These are phyloP conservation scores for Eupristina koningsbergeri DNA, from an alignment of 1,140 invertebrate genomes.

Conservation along the genomic window DNA sequence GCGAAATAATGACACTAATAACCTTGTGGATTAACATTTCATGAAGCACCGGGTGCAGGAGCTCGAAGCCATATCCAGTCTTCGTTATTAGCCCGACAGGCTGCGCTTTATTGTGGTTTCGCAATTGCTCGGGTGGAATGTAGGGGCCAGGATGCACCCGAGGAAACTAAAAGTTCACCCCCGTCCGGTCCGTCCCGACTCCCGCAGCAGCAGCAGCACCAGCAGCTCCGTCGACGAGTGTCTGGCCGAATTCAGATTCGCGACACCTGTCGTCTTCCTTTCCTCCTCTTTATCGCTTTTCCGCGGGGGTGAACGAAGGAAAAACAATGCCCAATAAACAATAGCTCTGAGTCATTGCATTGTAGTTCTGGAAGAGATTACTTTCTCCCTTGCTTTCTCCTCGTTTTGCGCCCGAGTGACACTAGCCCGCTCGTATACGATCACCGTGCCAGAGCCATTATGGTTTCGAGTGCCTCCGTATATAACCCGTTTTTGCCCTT, in stretches of 20 bases:
- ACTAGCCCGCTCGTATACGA: background rate
- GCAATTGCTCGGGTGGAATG: constrained; percentile 35
- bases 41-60: background rate
- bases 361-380: background rate
- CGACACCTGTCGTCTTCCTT: background rate
- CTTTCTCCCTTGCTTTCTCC: background rate
- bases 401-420: background rate
- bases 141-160: background rate
- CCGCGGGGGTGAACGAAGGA: background rate
- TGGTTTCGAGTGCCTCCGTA: background rate
- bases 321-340: background rate
- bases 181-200: no score
- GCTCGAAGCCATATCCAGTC: constrained; percentile 37
- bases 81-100: constrained; percentile 36
- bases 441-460: background rate
- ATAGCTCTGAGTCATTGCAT: background rate
- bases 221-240: no score
- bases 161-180: constrained; percentile 12
- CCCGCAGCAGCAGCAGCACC: no score
- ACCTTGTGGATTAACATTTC: constrained; percentile 35
- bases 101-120: constrained; percentile 49
- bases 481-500: constrained; percentile 2
- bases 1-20: constrained; percentile 39
- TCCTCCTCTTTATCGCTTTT: background rate
- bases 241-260: background rate